phyloP scores from a whole-genome alignment of 1,140 invertebrate species.

The Nephila pilipes region DNA sequence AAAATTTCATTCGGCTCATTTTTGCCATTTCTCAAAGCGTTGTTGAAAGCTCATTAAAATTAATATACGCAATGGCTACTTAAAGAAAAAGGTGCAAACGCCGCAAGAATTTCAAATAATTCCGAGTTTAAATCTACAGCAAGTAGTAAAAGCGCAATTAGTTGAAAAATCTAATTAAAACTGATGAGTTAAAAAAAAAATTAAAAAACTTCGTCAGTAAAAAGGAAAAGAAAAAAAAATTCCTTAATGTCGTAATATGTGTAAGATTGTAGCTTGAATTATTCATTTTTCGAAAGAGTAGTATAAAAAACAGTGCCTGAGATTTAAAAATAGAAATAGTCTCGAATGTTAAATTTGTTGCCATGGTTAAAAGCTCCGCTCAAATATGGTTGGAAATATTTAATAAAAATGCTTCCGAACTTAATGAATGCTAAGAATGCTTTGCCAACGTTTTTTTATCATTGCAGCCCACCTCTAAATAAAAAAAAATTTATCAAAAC shows the following conservation, averaged over 20 bases:
- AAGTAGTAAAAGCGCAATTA: conserved; percentile 2
- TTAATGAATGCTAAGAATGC: no score
- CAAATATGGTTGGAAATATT: not conserved
- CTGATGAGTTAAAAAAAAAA: conserved; percentile 31
- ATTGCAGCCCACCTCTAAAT: no score
- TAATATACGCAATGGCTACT: not conserved
- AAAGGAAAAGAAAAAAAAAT: not conserved
- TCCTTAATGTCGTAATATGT: not conserved
- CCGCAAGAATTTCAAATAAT: conserved; percentile 3
- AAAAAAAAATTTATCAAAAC: no score
- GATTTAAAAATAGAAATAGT: not conserved
- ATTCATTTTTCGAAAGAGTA: not conserved
- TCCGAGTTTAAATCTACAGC: not conserved
- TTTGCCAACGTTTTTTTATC: no score
- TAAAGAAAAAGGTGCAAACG: conserved; percentile 2
- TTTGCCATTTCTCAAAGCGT: not conserved
- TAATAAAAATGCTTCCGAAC: not conserved
- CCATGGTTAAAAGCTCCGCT: not conserved
- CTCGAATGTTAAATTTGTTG: not conserved
- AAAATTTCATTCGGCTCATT: not conserved
- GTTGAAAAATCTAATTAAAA: conserved; percentile 39
- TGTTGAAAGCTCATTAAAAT: conserved; percentile 30
- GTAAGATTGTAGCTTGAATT: not conserved
- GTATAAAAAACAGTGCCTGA: not conserved
- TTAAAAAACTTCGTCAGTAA: not conserved